Conservation (phyloP, 2,797 vertebrate species). For the Coreius guichenoti region DNA sequence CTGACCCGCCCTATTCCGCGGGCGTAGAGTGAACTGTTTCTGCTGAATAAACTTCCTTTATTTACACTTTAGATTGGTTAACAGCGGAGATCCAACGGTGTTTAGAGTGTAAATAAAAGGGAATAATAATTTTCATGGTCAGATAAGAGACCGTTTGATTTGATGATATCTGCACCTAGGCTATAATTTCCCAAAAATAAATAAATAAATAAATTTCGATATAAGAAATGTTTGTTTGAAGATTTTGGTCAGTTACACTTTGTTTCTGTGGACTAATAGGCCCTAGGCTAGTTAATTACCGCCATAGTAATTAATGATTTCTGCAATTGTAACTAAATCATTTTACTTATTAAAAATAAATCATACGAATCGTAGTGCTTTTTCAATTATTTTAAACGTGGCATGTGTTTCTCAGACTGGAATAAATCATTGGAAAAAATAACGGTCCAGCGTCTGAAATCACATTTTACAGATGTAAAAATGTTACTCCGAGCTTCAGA, state of each 20-base stretch:
- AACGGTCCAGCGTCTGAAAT: neutral
- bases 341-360: neutral
- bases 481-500: neutral
- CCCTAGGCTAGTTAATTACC: neutral
- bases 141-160: slow-evolving; percentile 37
- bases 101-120: slow-evolving; percentile 74
- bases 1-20: slow-evolving; percentile 19
- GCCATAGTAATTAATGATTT: neutral
- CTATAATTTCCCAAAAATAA: neutral
- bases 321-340: neutral
- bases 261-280: neutral
- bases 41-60: slow-evolving; percentile 51
- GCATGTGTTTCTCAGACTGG: neutral
- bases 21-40: slow-evolving; percentile 29
- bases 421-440: neutral
- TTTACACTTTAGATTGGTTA: slow-evolving; percentile 64
- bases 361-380: neutral
- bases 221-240: neutral
- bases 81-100: slow-evolving; percentile 68
- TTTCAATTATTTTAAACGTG: neutral
- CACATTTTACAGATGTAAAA: slow-evolving; percentile 2
- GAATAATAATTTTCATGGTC: slow-evolving; percentile 47
- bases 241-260: neutral
- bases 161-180: slow-evolving; percentile 11
- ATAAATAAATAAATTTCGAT: neutral